Base-by-base conservation (phyloP, 1,140 invertebrate genomes). In the Lordiphosa stackelbergi region DNA sequence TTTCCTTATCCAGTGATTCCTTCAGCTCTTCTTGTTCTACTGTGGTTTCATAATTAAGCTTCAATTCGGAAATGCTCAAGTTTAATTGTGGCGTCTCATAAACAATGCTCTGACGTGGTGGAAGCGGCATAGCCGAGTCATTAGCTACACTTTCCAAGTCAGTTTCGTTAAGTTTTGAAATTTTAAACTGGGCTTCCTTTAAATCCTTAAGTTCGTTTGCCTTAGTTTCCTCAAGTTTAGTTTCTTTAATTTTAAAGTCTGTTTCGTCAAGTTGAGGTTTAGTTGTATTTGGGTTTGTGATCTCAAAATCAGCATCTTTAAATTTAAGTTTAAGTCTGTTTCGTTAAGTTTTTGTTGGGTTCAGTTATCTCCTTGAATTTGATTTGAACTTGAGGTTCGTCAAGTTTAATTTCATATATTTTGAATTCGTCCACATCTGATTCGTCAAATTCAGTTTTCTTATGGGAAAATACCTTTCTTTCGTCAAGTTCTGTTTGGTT, bases 1-100 rank as follows among this genome's bases (percentile, higher is more conserved):
- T 19, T 19, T 19, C 19, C 19, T 19, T 19, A 19, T 19, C 19
- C 19, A 19, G 19, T 19, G 5, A 22, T 28, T 69, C 22, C 10
- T 28, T 22, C 19, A 47, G 31, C 34, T 31, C 8, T 9, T 63
- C 53, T 43, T 55, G 56, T 34, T 56, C 49, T 42, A 51, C 62
- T 65, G 72, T 19, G 35, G 55, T 69, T 59, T 86, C 72, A 53
- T 77, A 84, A 55, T 69, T 85, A 42, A 86, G 55, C 62, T 65
- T 81, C 48, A 86, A 38, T 37, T 86, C 85, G 31, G 79, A 81
- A 54, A 86, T 86, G 40, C 53, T 86, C 38, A 86, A 54, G 16
- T 85, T 77, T 13, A 86, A 65, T 48, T 71, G 72, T 6, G 85
- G 85, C 6, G 85, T 86, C 48, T 86, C 85, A 36, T 78, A 85